These are phyloP conservation scores for Sebastolobus altivelis DNA, from an alignment of 2,797 vertebrate genomes.

Conservation along the genomic window DNA sequence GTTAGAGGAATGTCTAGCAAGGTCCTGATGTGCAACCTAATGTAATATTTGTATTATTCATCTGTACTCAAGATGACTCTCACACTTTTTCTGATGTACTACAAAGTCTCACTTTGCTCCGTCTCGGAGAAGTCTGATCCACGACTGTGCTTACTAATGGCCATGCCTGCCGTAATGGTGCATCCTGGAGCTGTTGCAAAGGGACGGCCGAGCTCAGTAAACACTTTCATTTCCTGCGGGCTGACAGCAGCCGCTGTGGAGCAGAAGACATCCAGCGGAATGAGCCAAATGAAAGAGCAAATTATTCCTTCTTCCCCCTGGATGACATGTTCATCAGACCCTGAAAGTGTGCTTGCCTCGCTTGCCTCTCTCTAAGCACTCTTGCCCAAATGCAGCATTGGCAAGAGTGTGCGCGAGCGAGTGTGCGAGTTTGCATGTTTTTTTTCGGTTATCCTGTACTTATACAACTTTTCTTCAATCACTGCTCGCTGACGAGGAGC, in stretches of 20 bases:
- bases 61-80: neutral
- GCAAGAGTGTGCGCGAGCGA: constrained; percentile 2
- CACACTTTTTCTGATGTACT: neutral
- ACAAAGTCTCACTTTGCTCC: constrained; percentile 5
- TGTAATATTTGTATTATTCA: neutral
- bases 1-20: neutral
- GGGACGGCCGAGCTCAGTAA: constrained; percentile 57
- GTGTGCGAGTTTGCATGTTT: constrained; percentile 9
- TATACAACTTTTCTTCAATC: constrained; percentile 24
- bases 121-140: constrained; percentile 32
- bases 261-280: constrained; percentile 70
- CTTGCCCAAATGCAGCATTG: constrained; percentile 41
- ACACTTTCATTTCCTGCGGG: constrained; percentile 73
- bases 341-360: constrained; percentile 75
- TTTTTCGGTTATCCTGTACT: constrained; percentile 8
- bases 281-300: constrained; percentile 76
- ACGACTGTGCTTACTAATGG: constrained; percentile 52
- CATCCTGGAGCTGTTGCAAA: constrained; percentile 59
- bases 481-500: neutral
- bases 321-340: constrained; percentile 80
- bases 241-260: constrained; percentile 66
- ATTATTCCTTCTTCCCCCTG: constrained; percentile 72
- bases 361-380: constrained; percentile 53
- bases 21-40: neutral
- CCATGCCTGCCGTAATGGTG: constrained; percentile 40